phyloP scores from a whole-genome alignment of 2,797 vertebrate genomes.

The Alcedo atthis region DNA sequence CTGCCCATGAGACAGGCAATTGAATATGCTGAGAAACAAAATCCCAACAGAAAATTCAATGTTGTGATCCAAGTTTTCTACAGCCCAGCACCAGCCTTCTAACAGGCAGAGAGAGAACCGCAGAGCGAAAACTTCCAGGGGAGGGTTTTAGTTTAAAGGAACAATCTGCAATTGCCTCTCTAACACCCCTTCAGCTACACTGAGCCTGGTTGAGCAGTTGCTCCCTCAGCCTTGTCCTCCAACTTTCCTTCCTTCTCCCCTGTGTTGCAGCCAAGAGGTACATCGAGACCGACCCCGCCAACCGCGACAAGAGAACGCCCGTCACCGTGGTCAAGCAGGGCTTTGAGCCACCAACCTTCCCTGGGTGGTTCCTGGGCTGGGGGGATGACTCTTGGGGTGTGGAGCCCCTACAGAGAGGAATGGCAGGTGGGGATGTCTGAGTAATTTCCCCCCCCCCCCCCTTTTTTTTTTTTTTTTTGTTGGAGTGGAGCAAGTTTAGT shows the following conservation, averaged over 20 bases:
- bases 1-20: not conserved
- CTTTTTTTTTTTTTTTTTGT: not conserved
- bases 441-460: not conserved
- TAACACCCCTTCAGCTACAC: not conserved
- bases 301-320: conserved; percentile 88
- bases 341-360: conserved; percentile 93
- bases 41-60: not conserved
- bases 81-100: not conserved
- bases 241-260: not conserved
- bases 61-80: not conserved
- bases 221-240: not conserved
- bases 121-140: not conserved
- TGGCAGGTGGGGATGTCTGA: conserved; percentile 89
- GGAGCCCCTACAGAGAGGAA: conserved; percentile 89
- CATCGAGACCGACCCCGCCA: conserved; percentile 92
- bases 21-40: not conserved
- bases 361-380: conserved; percentile 98
- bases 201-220: not conserved
- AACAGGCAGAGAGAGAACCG: not conserved
- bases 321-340: conserved; percentile 89
- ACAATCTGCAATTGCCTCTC: not conserved
- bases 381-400: conserved; percentile 92
- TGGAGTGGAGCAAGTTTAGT: not conserved
- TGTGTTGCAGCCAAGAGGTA: conserved; percentile 85
- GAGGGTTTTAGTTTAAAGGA: not conserved